Conservation (phyloP, 2,113 vertebrate genomes). For the Ariopsis seemanni region DNA sequence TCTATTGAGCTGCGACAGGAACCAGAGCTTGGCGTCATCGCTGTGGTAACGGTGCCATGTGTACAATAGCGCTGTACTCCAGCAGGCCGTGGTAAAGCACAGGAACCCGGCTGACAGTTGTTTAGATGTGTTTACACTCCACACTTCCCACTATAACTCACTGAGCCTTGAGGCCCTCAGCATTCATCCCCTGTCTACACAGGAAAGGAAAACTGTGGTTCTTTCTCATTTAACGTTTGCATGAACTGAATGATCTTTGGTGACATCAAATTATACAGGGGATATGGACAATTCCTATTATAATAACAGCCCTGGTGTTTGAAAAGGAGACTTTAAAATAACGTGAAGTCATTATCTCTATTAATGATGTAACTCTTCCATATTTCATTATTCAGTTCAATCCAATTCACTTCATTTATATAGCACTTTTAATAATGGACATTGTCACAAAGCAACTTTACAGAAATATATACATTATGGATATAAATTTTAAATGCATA, state of each 20-base stretch:
- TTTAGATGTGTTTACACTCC: conserved; percentile 50
- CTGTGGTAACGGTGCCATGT: conserved; percentile 50
- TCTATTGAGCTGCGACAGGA: conserved; percentile 42
- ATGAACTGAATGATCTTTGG: conserved; percentile 8
- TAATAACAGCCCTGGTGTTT: background rate
- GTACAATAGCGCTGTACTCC: conserved; percentile 41
- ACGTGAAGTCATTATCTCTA: background rate
- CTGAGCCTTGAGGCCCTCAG: conserved; percentile 11
- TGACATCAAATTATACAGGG: background rate
- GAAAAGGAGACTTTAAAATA: background rate
- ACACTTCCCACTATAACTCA: conserved; percentile 52
- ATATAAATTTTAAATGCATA: too few relatives aligned
- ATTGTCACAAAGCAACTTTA: too few relatives aligned
- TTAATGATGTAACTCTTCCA: background rate
- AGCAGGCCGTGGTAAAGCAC: conserved; percentile 40
- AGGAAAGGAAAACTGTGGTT: background rate
- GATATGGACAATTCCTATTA: background rate
- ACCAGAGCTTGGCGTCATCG: conserved; percentile 44
- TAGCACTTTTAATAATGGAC: too few relatives aligned
- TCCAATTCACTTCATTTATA: too few relatives aligned
- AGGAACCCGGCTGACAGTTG: conserved; percentile 51
- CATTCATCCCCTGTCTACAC: background rate
- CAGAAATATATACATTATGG: too few relatives aligned
- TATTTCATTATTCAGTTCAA: too few relatives aligned
- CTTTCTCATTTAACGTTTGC: background rate